These are phyloP conservation scores for Glaucomys volans DNA, from an alignment of 2,113 vertebrate species.

Conservation along the genomic window DNA sequence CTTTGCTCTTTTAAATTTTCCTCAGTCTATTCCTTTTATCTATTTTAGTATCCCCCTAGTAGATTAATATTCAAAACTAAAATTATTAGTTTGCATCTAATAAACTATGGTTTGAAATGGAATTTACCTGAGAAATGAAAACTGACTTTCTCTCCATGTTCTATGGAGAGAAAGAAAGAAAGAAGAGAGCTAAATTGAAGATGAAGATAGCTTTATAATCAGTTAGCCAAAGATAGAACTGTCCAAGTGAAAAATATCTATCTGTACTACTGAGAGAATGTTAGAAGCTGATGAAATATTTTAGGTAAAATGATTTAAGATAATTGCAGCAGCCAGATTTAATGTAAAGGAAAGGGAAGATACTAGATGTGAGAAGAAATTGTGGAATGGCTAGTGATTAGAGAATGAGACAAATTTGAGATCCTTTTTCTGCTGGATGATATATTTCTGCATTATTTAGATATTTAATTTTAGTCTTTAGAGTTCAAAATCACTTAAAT, in stretches of 20 bases:
- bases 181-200: not conserved
- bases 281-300: not conserved
- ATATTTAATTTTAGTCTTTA: not conserved
- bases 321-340: conserved; percentile 15
- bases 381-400: not conserved
- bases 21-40: not conserved
- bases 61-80: not conserved
- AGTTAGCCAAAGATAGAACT: conserved; percentile 4
- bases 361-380: conserved; percentile 5
- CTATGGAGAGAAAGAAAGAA: not conserved
- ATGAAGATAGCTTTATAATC: not conserved
- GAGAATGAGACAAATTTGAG: not conserved
- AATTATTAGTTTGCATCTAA: not conserved
- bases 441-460: not conserved
- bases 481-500: conserved; percentile 6
- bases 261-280: not conserved
- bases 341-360: conserved; percentile 25
- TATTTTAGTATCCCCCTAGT: not conserved
- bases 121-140: conserved; percentile 6
- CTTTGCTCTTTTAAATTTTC: not conserved
- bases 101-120: not conserved
- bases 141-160: not conserved
- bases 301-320: not conserved
- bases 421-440: not conserved
- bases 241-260: not conserved